Conservation (phyloP, 2,797 vertebrate species). For the Eulemur mongoz region DNA sequence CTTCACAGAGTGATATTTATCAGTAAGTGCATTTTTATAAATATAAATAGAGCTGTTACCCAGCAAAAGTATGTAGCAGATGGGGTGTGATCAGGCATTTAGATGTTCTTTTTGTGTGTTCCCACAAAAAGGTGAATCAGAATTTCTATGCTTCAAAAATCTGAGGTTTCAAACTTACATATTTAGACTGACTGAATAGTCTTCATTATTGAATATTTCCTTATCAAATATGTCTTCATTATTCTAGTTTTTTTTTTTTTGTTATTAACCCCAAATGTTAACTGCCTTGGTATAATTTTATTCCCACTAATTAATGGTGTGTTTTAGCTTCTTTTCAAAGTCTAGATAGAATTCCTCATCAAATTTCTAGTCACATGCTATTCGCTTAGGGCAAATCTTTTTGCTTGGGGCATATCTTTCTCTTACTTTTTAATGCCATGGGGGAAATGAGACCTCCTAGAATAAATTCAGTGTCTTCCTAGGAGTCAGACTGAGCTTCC, state of each 20-base stretch:
- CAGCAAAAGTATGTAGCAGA: conserved; percentile 76
- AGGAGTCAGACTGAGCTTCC: not conserved
- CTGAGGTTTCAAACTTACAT: conserved; percentile 63
- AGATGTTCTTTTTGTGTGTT: conserved; percentile 76
- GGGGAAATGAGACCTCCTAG: conserved; percentile 41
- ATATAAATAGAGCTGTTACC: conserved; percentile 76
- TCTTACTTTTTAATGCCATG: conserved; percentile 55
- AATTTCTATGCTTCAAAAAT: conserved; percentile 68
- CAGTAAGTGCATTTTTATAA: conserved; percentile 77
- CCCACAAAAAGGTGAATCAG: not conserved
- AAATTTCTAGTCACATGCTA: conserved; percentile 61
- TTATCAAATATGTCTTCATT: conserved; percentile 50
- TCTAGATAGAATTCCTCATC: conserved; percentile 56
- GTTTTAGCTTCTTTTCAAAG: not conserved
- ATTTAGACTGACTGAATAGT: conserved; percentile 22
- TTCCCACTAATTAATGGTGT: not conserved
- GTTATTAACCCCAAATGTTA: conserved; percentile 8
- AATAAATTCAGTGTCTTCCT: not conserved
- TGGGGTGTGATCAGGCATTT: conserved; percentile 77
- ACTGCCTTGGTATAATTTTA: not conserved
- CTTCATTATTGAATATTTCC: not conserved
- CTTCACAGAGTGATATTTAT: conserved; percentile 76
- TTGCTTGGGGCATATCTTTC: conserved; percentile 67
- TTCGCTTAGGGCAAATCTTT: conserved; percentile 64
- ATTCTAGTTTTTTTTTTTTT: conserved; percentile 41